Evolutionary conservation across 2,113 vertebrate species (phyloP).

Genomic region (Cochlearius cochlearius): DNA sequence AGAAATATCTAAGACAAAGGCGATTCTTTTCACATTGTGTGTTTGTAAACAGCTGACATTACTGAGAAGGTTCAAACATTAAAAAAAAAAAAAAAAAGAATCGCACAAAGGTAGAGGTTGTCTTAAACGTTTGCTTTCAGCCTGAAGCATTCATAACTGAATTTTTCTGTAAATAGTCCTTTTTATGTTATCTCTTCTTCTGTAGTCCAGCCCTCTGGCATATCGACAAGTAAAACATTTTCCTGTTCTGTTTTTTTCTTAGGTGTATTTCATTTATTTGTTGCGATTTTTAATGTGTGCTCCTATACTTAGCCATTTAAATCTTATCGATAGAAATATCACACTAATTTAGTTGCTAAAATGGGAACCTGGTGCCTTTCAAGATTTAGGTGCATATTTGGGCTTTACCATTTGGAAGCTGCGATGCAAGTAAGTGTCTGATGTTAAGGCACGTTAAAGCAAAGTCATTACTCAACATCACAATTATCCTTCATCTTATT

Average conservation of each 20-base stretch:
- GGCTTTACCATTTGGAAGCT: not conserved
- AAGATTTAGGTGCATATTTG: not conserved
- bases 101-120: not conserved
- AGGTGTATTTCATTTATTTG: not conserved
- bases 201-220: not conserved
- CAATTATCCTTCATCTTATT: not conserved
- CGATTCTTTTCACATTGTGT: slow-evolving; percentile 36
- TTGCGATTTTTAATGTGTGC: not conserved
- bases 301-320: not conserved
- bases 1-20: slow-evolving; percentile 57
- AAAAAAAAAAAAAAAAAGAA: not conserved
- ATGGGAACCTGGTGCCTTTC: not conserved
- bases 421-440: not conserved
- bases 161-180: not conserved
- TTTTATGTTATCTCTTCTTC: not conserved
- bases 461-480: not conserved
- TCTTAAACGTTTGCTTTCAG: not conserved
- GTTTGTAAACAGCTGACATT: slow-evolving; percentile 38
- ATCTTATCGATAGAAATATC: not conserved
- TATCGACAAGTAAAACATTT: slow-evolving; percentile 10
- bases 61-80: not conserved
- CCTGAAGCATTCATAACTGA: not conserved
- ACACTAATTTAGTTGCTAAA: not conserved
- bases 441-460: not conserved
- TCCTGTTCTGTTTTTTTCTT: not conserved